Evolutionary conservation across 2,113 vertebrate species (phyloP).

Genomic region (Blennius ocellaris): DNA sequence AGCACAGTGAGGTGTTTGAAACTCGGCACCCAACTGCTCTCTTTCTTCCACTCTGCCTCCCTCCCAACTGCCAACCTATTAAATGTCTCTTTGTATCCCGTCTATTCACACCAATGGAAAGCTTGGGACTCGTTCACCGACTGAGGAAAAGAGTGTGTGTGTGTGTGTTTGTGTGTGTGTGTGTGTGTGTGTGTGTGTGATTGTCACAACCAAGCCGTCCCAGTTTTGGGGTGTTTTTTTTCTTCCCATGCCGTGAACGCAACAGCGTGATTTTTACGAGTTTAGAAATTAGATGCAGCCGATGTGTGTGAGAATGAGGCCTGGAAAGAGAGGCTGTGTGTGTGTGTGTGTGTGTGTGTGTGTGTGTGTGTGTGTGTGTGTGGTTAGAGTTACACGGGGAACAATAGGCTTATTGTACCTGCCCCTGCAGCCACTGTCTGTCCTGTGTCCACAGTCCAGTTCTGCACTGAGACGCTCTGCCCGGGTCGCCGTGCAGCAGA

Average conservation of each 20-base stretch:
- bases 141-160: background rate
- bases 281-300: constrained; percentile 29
- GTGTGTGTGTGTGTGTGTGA: constrained; percentile 6
- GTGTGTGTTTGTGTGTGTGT: constrained; percentile 5
- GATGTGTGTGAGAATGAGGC: constrained; percentile 6
- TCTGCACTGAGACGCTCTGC: background rate
- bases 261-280: constrained; percentile 21
- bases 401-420: constrained; percentile 76
- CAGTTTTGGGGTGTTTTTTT: background rate
- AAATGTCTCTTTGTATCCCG: constrained; percentile 70
- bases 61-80: constrained; percentile 60
- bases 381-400: constrained; percentile 66
- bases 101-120: constrained; percentile 60
- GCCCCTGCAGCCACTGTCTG: constrained; percentile 49
- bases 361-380: constrained; percentile 39
- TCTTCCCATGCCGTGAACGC: background rate
- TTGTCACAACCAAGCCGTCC: constrained; percentile 24
- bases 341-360: constrained; percentile 31
- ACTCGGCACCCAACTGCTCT: constrained; percentile 35
- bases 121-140: constrained; percentile 25
- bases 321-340: constrained; percentile 8
- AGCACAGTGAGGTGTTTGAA: constrained; percentile 41
- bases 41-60: constrained; percentile 20
- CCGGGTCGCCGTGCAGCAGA: background rate
- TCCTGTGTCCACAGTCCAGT: constrained; percentile 4